Evolutionary conservation across 2,888 invertebrate genomes (phyloP), one percentile per base, ranked within the genome.

Genomic region (Ormyrus thymus): DNA sequence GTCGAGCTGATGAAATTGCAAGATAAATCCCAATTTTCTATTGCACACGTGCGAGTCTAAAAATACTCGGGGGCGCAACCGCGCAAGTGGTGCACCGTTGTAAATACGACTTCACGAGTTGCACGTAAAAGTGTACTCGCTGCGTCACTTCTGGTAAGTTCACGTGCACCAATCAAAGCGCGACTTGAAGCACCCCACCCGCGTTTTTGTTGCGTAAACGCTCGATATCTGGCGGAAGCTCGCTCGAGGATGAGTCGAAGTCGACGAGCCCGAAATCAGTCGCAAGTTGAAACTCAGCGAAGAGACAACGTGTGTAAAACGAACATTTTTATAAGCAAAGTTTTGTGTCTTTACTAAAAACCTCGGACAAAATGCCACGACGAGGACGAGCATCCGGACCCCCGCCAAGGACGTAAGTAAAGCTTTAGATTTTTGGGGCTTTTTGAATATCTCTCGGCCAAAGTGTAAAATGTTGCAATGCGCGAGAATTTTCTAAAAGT

Each of bases 361-460:
- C 65, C 51, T 66, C 64, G 53, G n/a, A 74, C 61, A 88, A 82
- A 70, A 88, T 90, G 90, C 87, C 88, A 77, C 88, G 90, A 86
- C 85, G 90, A 84, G 88, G 88, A 88, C 86, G 90, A 83, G 85
- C 87, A 79, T 81, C 89, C 10, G 86, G 83, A 76, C 89, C 90
- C 79, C 87, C 90, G 66, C 84, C 88, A 69, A 86, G 89, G 81
- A 88, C 87, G 90, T 90, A 85, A 89, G 87, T 86, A 62, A 43
- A 59, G 43, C 64, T 6, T 68, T 73, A 55, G 11, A 58, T 74
- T 8, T 61, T 68, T 71, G 6, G n/a, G 13, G 51, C 10, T 8
- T 61, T 7, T 10, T 15, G 11, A 15, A 46, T 43, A 43, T 29
- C 48, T 11, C 7, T 10, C 11, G 29, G 29, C 4, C n/a, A 7